Percentiles rank a stretch among this genome's conserved stretches.
phyloP scores from a whole-genome alignment of 2,888 invertebrate species.

The Stratiomys singularior region DNA sequence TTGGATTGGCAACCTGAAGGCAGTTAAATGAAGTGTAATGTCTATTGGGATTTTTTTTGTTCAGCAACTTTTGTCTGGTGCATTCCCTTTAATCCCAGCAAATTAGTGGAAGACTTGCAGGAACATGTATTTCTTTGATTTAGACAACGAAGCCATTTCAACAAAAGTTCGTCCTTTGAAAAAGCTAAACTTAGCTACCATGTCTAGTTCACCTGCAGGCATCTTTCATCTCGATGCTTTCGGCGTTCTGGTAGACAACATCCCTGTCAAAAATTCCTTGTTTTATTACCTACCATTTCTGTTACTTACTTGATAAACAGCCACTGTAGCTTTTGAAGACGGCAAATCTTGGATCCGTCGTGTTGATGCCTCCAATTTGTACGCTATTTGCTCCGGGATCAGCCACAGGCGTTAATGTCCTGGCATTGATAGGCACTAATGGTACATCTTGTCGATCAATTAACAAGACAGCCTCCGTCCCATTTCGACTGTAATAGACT shows the following conservation, averaged over 20 bases:
- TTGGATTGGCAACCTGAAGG: too few relatives aligned
- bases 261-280: slow-evolving; percentile 27
- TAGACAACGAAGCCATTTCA: too few relatives aligned
- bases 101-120: too few relatives aligned
- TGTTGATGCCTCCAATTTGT: slow-evolving; percentile 87
- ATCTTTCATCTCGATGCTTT: not conserved
- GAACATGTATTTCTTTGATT: too few relatives aligned
- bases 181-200: too few relatives aligned
- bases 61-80: too few relatives aligned
- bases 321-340: slow-evolving; percentile 89
- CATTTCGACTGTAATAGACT: slow-evolving; percentile 75
- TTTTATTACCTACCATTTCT: not conserved
- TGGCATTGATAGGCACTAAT: slow-evolving; percentile 74
- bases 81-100: too few relatives aligned
- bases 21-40: too few relatives aligned
- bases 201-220: too few relatives aligned
- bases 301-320: slow-evolving; percentile 84
- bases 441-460: slow-evolving; percentile 82
- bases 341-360: slow-evolving; percentile 82
- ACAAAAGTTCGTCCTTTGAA: too few relatives aligned
- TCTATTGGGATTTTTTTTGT: too few relatives aligned
- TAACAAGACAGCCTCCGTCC: slow-evolving; percentile 75
- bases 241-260: slow-evolving; percentile 40
- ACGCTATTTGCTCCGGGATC: slow-evolving; percentile 81
- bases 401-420: slow-evolving; percentile 75